These are phyloP conservation scores for Astur gentilis DNA, from an alignment of 2,113 vertebrate species.

Conservation along the genomic window DNA sequence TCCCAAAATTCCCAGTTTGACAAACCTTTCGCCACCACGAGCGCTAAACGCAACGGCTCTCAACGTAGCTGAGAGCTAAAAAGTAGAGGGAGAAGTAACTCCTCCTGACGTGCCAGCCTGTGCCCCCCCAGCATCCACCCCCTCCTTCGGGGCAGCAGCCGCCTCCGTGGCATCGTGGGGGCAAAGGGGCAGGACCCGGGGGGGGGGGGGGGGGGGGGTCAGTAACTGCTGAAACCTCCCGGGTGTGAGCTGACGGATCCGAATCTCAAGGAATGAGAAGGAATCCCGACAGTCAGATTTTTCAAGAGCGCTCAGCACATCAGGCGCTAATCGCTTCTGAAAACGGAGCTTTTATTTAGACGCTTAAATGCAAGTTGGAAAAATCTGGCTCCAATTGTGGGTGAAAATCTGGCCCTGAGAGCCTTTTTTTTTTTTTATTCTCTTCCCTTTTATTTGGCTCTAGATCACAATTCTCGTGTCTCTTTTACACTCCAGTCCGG, in stretches of 20 bases:
- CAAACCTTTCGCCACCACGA: rapidly evolving
- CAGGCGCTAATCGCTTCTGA: neutral
- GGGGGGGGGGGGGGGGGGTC: no score
- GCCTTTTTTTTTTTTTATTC: neutral
- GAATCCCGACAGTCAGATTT: neutral
- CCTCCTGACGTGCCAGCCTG: rapidly evolving
- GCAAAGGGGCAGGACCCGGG: neutral
- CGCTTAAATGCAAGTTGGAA: neutral
- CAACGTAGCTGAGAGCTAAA: rapidly evolving
- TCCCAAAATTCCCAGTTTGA: neutral
- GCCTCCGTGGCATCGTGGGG: neutral
- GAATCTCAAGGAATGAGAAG: neutral
- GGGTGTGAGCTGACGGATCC: rapidly evolving
- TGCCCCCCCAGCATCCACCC: neutral
- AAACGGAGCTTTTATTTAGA: neutral
- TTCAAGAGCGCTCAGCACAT: neutral
- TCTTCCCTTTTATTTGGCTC: neutral
- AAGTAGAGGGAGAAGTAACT: rapidly evolving
- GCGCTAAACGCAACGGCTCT: rapidly evolving
- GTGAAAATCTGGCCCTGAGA: neutral
- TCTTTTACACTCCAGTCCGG: rapidly evolving
- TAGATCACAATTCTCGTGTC: neutral
- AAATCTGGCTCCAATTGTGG: neutral
- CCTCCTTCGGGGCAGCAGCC: neutral
- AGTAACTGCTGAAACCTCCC: neutral